Evolutionary conservation across 2,888 invertebrate species (phyloP).

Genomic region (Lithophane semibrunnea): DNA sequence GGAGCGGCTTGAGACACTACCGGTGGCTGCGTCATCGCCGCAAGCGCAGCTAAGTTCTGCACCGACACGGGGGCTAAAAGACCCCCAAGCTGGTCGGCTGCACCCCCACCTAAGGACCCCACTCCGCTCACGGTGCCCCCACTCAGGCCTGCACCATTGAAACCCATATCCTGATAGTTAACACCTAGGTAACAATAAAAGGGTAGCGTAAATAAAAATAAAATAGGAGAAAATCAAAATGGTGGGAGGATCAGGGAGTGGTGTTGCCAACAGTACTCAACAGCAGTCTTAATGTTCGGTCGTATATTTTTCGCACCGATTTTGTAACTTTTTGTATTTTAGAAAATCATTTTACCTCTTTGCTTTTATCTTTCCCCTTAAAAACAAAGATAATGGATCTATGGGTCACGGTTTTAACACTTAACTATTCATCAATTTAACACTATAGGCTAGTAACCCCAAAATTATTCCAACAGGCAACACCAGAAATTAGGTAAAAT

Average conservation of each 20-base stretch:
- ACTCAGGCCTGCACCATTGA: slow-evolving; percentile 89
- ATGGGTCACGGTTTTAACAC: not conserved
- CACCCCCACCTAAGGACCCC: slow-evolving; percentile 86
- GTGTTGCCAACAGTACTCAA: slow-evolving; percentile 9
- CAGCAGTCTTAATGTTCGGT: too few species aligned
- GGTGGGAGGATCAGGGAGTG: slow-evolving; percentile 29
- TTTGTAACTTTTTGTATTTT: too few species aligned
- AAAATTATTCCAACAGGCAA: slow-evolving; percentile 38
- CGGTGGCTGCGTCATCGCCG: slow-evolving; percentile 94
- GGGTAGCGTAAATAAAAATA: slow-evolving; percentile 66
- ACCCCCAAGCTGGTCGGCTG: slow-evolving; percentile 97
- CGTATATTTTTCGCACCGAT: too few species aligned
- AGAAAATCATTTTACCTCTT: too few species aligned
- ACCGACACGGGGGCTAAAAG: slow-evolving; percentile 95
- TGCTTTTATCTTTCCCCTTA: not conserved
- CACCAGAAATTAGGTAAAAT: slow-evolving; percentile 50
- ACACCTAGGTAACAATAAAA: slow-evolving; percentile 78
- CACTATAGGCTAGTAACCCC: not conserved
- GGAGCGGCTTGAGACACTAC: slow-evolving; percentile 88
- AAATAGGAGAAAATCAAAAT: slow-evolving; percentile 51
- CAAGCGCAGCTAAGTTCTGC: slow-evolving; percentile 97
- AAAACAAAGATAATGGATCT: not conserved
- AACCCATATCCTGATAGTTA: slow-evolving; percentile 89
- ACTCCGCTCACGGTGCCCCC: slow-evolving; percentile 80
- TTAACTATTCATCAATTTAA: slow-evolving; percentile 5